Conservation (phyloP, 2,888 invertebrate species). For the Ecliptopera silaceata region DNA sequence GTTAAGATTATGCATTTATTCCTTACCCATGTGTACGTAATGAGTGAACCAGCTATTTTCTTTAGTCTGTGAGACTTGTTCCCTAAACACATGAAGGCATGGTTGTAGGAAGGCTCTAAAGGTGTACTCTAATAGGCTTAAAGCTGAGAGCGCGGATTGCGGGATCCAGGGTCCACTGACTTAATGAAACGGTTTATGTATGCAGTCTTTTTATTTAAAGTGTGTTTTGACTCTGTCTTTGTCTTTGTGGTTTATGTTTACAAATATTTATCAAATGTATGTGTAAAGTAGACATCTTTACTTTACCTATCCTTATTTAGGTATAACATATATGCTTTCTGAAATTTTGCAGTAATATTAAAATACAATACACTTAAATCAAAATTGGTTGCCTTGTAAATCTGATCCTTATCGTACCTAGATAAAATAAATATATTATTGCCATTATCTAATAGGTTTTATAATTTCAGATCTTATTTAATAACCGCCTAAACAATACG, state of each 20-base stretch:
- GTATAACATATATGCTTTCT: too few species aligned
- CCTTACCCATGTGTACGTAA: too few species aligned
- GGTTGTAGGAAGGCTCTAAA: slow-evolving; percentile 44
- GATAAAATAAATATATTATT: too few species aligned
- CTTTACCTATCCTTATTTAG: too few species aligned
- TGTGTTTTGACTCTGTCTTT: slow-evolving; percentile 1
- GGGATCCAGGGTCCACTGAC: slow-evolving; percentile 55
- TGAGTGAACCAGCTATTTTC: background rate
- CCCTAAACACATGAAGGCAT: slow-evolving; percentile 38
- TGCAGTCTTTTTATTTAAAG: slow-evolving; percentile 24
- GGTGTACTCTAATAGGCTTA: slow-evolving; percentile 59
- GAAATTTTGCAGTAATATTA: too few species aligned
- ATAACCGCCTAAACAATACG: too few species aligned
- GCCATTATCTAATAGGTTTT: too few species aligned
- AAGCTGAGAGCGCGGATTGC: slow-evolving; percentile 48
- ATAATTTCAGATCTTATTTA: too few species aligned
- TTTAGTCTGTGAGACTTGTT: slow-evolving; percentile 19
- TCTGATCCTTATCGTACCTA: too few species aligned
- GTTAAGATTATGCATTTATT: too few species aligned
- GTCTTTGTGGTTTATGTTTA: background rate
- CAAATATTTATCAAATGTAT: background rate
- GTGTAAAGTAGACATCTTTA: background rate
- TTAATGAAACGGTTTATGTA: slow-evolving; percentile 54
- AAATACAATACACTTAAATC: too few species aligned
- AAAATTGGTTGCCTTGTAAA: too few species aligned